A percentile compares a stretch with the other conserved stretches of the same genome.
Conservation (phyloP, 2,113 vertebrate genomes). For the Apodemus speciosus region DNA sequence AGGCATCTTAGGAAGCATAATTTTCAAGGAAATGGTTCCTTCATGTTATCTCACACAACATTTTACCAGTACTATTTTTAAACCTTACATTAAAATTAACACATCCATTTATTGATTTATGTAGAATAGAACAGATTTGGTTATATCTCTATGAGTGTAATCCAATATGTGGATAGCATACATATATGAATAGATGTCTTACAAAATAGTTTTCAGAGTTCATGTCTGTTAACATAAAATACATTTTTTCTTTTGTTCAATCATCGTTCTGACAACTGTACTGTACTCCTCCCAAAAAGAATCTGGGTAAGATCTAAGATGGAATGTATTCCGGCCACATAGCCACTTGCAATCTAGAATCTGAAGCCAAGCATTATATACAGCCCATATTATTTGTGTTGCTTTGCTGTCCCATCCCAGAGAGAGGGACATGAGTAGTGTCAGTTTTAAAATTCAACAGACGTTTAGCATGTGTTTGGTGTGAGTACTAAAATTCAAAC, state of each 20-base stretch:
- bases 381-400: neutral
- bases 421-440: neutral
- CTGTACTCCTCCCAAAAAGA: neutral
- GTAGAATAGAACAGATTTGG: neutral
- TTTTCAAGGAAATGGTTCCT: neutral
- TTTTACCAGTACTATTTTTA: neutral
- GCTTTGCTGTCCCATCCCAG: neutral
- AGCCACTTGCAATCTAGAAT: neutral
- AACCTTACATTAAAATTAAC: neutral
- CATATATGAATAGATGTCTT: neutral
- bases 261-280: neutral
- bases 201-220: neutral
- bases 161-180: neutral
- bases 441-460: neutral
- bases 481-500: neutral
- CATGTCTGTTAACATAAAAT: neutral
- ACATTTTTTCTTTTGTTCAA: neutral
- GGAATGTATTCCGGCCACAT: neutral
- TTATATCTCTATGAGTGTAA: neutral
- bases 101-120: neutral
- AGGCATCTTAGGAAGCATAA: neutral
- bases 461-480: neutral
- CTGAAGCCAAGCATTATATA: neutral
- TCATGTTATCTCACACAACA: neutral
- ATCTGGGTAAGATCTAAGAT: neutral